Base-by-base conservation (phyloP, 2,888 invertebrate genomes). In the Amphipoea oculea region DNA sequence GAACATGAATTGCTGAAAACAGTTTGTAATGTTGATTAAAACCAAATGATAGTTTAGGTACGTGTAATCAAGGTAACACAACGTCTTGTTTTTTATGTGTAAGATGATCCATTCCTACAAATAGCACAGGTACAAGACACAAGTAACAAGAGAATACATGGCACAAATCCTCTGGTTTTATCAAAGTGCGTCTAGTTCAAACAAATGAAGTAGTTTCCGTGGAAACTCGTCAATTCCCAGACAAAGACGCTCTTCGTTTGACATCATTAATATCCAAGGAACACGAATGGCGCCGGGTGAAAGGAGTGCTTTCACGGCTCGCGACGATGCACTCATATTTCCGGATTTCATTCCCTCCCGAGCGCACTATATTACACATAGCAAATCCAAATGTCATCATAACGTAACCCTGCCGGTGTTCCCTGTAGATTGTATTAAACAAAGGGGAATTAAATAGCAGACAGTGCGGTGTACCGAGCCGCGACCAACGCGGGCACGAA, bases 401-500 rank as follows among this genome's bases (percentile, higher is more conserved):
- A 95, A 93, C 92, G 92, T 92, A 92, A 93, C 94, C 92, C 91
- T 90, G 90, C 91, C 90, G 87, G 92, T 92, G 93, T 91, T 93
- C 93, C 90, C 91, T 86, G 94, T 94, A 94, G 94, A 95, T 94
- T 94, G 92, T 93, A 94, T 94, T 94, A 94, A 94, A 94, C 93
- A 95, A 95, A 94, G 92, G 93, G 91, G 94, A 92, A 95, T 95
- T 94, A 95, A 94, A 94, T 92, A 93, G 93, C 91, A 94, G 93
- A 94, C 92, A 94, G 92, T 89, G 93, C 90, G 92, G 93, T 87
- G 93, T 91, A 92, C 92, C 93, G 92, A 94, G 91, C 92, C 93
- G 91, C 92, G 92, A 94, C 93, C 91, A 90, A 90, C 91, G 89
- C 89, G 91, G 91, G 89, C 89, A 91, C 90, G 91, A 91, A 90